Base-by-base conservation (phyloP, 1,140 invertebrate species). In the Pseudomyrmex cubaensis region DNA sequence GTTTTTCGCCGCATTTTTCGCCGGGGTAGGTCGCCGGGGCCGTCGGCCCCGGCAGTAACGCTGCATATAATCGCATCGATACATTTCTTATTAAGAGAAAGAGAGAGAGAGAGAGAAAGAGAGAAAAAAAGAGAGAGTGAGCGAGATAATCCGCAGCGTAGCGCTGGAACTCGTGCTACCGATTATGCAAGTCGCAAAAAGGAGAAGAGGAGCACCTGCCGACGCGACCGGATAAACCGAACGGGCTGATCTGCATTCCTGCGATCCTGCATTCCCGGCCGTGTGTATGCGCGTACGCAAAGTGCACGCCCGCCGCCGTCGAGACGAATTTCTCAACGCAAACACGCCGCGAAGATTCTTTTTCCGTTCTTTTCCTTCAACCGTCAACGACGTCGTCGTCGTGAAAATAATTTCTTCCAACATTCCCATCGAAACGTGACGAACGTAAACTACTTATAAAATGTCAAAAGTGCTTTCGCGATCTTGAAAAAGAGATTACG, bases 241-340 rank as follows among this genome's bases (percentile, higher is more conserved):
- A 80, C 67, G 67, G 50, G 67, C 66, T 72, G 76, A 80, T 80
- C 76, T 80, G 76, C 76, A 80, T 80, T 80, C 76, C 76, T 35
- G 72, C 64, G 22, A 80, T 72, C 66, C 66, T 56, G 56, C 77
- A 74, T 56, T 50, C 64, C 54, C 15, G 52, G 22, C 46, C 20
- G 52, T 22, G 22, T 56, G 48, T 22, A 25, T 25, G 48, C 46
- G 48, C 50, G 59, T 66, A n/a, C 22, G 22, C 67, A 52, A 25
- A 70, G 20, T 70, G 50, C 48, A 70, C 50, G 67, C 50, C 22
- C 20, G 64, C 64, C 74, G 17, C 5, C n/a, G 50, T 35, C 64
- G 64, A 22, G 56, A 56, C 67, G 52, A 70, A 78, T 78, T 66
- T 78, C 76, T 56, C 48, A 59, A 48, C 52, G 54, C 54, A 70